Conservation (phyloP, 1,140 invertebrate genomes). For the Leucophenga varia region DNA sequence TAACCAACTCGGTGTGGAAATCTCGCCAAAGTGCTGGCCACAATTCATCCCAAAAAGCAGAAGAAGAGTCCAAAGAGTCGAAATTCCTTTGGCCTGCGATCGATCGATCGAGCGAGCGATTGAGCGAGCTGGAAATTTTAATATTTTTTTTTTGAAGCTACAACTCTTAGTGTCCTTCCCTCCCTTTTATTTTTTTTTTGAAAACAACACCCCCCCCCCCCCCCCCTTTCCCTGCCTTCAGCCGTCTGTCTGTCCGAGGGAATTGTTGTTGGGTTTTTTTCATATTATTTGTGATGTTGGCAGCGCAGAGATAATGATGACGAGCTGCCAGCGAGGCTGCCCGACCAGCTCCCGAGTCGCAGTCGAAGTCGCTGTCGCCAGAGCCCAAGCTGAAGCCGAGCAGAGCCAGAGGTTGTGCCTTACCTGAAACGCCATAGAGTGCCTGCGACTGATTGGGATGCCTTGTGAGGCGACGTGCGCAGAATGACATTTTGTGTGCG, state of each 20-base stretch:
- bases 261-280: slow-evolving; percentile 34
- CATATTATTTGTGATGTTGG: slow-evolving; percentile 52
- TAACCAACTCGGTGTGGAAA: too few species aligned
- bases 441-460: slow-evolving; percentile 48
- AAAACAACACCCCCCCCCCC: too few species aligned
- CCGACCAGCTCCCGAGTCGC: slow-evolving; percentile 10
- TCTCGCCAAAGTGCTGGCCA: slow-evolving; percentile 4
- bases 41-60: not conserved
- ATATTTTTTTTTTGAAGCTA: slow-evolving; percentile 35
- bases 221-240: slow-evolving; percentile 14
- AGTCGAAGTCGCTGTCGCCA: slow-evolving; percentile 8
- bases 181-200: slow-evolving; percentile 8
- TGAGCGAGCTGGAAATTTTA: slow-evolving; percentile 1
- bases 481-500: slow-evolving; percentile 50
- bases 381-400: slow-evolving; percentile 9
- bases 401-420: slow-evolving; percentile 17
- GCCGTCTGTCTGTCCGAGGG: too few species aligned
- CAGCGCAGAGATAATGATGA: slow-evolving; percentile 52
- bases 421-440: slow-evolving; percentile 40
- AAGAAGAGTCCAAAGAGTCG: slow-evolving; percentile 7
- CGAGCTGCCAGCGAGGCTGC: slow-evolving; percentile 35
- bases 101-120: slow-evolving; percentile 18
- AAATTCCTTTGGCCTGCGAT: slow-evolving; percentile 32
- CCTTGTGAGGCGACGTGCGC: slow-evolving; percentile 46
- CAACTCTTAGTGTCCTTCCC: slow-evolving; percentile 24